Percentiles rank a stretch among this genome's conserved stretches.
These are phyloP conservation scores for Lethenteron camtschaticum DNA, from an alignment of 2,113 vertebrate genomes.

Conservation along the genomic window DNA sequence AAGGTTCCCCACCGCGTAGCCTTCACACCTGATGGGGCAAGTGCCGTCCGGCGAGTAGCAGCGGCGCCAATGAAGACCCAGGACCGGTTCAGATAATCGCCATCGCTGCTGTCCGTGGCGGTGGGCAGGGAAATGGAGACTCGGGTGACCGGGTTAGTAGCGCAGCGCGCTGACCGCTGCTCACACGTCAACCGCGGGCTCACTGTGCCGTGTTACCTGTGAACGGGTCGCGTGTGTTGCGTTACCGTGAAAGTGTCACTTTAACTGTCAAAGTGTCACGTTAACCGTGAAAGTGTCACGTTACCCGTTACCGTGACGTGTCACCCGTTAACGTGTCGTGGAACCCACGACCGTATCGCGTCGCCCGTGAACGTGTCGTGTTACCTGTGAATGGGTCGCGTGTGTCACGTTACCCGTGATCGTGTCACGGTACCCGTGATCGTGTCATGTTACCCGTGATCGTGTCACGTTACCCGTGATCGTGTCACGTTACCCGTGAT, in stretches of 20 bases:
- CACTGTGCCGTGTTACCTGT: too few species aligned
- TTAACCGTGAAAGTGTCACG: too few species aligned
- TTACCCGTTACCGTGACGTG: too few species aligned
- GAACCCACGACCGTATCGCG: conserved; percentile 60
- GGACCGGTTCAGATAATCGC: conserved; percentile 5
- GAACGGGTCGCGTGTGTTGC: too few species aligned
- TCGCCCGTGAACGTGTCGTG: conserved; percentile 16
- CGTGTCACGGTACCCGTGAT: background rate
- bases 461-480: background rate
- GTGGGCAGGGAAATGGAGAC: background rate
- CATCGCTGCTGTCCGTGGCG: background rate
- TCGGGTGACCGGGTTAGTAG: too few species aligned
- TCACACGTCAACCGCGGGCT: too few species aligned
- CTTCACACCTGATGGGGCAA: too few species aligned
- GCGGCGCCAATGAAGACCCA: background rate
- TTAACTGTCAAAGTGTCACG: too few species aligned
- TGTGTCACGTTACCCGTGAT: background rate
- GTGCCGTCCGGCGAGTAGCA: too few species aligned
- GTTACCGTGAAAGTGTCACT: too few species aligned
- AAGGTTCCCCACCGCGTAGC: background rate
- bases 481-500: background rate
- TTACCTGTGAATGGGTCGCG: conserved; percentile 10
- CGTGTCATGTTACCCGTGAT: background rate
- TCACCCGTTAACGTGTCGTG: too few species aligned
- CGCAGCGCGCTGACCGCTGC: too few species aligned